These are phyloP conservation scores for Diaprepes abbreviatus DNA, from an alignment of 2,888 invertebrate species.

Conservation along the genomic window DNA sequence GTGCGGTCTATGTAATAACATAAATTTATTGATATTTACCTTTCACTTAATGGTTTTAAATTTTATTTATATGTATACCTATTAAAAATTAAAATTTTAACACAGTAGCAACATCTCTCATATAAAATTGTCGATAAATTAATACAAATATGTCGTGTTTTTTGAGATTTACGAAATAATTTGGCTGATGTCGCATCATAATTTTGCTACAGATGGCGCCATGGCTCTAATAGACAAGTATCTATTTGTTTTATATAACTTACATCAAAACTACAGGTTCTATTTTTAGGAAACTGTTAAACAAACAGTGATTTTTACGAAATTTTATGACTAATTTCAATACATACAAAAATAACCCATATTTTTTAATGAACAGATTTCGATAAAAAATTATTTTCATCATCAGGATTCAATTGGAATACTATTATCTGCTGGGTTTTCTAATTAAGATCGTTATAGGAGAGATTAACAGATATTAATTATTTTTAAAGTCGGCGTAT, in stretches of 20 bases:
- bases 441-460: too few species aligned
- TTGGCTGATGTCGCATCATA: conserved; percentile 36
- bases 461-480: too few species aligned
- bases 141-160: conserved; percentile 16
- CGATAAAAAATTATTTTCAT: too few species aligned
- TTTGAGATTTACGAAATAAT: conserved; percentile 2
- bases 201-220: conserved; percentile 33
- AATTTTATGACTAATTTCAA: background rate
- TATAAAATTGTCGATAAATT: conserved; percentile 40
- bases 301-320: background rate
- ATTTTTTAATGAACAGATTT: too few species aligned
- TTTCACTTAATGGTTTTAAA: conserved; percentile 23
- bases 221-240: background rate
- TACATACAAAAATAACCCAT: background rate
- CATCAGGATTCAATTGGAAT: too few species aligned
- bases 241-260: conserved; percentile 16
- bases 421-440: too few species aligned
- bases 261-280: conserved; percentile 33
- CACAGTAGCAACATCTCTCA: conserved; percentile 50
- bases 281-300: conserved; percentile 26
- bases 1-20: too few species aligned
- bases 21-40: too few species aligned
- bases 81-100: conserved; percentile 44
- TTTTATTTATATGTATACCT: conserved; percentile 51
- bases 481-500: too few species aligned